A percentile compares a stretch with the other conserved stretches of the same genome.
phyloP scores from a whole-genome alignment of 2,888 invertebrate species.

The Drosophila demipolita region DNA sequence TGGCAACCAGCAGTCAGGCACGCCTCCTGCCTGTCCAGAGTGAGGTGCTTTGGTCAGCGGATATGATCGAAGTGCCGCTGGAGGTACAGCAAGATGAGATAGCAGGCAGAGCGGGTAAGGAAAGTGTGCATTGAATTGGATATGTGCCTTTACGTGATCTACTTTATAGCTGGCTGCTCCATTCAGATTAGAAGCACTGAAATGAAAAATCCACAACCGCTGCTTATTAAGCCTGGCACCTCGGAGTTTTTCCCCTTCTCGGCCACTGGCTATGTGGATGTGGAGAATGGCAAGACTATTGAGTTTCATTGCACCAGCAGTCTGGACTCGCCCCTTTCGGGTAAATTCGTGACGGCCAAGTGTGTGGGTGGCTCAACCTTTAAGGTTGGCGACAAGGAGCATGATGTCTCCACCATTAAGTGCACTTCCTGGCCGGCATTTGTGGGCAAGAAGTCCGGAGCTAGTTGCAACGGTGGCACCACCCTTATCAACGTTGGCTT shows the following conservation, averaged over 20 bases:
- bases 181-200: constrained; percentile 63
- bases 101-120: constrained; percentile 46
- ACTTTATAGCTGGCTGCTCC: constrained; percentile 53
- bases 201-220: constrained; percentile 86
- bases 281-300: constrained; percentile 62
- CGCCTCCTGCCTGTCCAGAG: constrained; percentile 47
- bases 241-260: constrained; percentile 62
- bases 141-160: neutral
- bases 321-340: constrained; percentile 63
- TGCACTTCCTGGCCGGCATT: constrained; percentile 80
- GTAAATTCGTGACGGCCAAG: constrained; percentile 62
- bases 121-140: neutral
- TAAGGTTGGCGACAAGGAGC: constrained; percentile 50
- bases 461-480: constrained; percentile 75
- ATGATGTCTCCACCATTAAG: constrained; percentile 73
- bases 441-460: constrained; percentile 69
- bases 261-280: constrained; percentile 60
- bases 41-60: constrained; percentile 46
- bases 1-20: constrained; percentile 43
- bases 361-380: constrained; percentile 73
- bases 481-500: constrained; percentile 83
- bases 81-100: constrained; percentile 28
- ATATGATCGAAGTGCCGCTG: constrained; percentile 50
- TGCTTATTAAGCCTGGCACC: constrained; percentile 85
- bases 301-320: constrained; percentile 74